These are phyloP conservation scores for Austrolebias charrua DNA, from an alignment of 2,797 vertebrate species.

Conservation along the genomic window DNA sequence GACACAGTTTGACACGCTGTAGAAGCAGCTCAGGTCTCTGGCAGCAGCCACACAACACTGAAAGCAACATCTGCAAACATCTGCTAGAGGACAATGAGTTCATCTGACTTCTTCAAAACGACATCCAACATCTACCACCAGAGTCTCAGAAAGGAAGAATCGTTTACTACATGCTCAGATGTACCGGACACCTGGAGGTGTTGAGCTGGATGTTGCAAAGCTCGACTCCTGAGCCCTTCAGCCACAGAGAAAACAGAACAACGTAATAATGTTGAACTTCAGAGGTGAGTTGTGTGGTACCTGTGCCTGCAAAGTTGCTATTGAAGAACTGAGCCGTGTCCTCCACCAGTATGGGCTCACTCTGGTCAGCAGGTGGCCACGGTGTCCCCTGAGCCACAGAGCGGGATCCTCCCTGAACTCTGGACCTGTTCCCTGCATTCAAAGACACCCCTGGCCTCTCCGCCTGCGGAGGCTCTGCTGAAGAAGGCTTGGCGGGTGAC, in stretches of 20 bases:
- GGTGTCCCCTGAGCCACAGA: constrained; percentile 15
- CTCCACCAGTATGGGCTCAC: constrained; percentile 71
- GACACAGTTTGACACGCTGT: not conserved
- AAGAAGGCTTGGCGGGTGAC: constrained; percentile 62
- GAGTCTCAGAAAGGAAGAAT: not conserved
- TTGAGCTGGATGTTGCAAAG: not conserved
- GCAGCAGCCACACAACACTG: constrained; percentile 28
- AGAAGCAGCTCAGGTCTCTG: constrained; percentile 24
- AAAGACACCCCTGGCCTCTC: constrained; percentile 51
- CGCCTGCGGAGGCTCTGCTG: constrained; percentile 57
- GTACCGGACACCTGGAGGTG: rapidly evolving
- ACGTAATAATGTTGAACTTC: not conserved
- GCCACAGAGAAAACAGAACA: not conserved
- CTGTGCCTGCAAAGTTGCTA: constrained; percentile 72
- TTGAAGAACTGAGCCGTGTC: constrained; percentile 81
- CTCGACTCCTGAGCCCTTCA: not conserved
- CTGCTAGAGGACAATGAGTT: not conserved
- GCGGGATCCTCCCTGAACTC: constrained; percentile 53
- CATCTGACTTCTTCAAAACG: not conserved
- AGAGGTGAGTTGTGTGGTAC: constrained; percentile 60
- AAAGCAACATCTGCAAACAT: constrained; percentile 1
- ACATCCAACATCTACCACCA: not conserved
- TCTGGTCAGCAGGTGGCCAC: constrained; percentile 65
- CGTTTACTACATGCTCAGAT: not conserved
- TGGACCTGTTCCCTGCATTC: constrained; percentile 66